Evolutionary conservation across 2,797 vertebrate genomes (phyloP).

Genomic region (Buphagus erythrorhynchus): DNA sequence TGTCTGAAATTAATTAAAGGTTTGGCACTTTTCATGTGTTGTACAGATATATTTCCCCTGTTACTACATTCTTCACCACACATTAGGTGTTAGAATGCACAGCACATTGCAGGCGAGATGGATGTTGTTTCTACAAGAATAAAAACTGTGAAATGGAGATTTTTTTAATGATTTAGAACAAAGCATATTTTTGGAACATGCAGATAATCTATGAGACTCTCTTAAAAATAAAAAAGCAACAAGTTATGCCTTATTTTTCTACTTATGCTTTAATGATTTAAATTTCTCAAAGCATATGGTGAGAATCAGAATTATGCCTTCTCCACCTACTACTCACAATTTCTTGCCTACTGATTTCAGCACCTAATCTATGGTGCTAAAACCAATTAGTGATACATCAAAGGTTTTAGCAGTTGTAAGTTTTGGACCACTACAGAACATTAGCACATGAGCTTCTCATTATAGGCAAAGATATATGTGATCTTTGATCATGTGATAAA

Average conservation of each 20-base stretch:
- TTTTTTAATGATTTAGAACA: constrained; percentile 53
- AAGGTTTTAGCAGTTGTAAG: constrained; percentile 65
- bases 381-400: constrained; percentile 75
- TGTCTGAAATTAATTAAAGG: constrained; percentile 53
- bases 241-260: constrained; percentile 50
- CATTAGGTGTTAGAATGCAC: constrained; percentile 52
- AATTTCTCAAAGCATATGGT: constrained; percentile 76
- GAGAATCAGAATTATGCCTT: constrained; percentile 74
- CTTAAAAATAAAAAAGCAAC: constrained; percentile 73
- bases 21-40: constrained; percentile 40
- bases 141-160: constrained; percentile 64
- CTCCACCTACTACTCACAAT: constrained; percentile 69
- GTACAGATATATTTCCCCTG: constrained; percentile 50
- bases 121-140: constrained; percentile 59
- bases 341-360: constrained; percentile 71
- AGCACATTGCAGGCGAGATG: constrained; percentile 42
- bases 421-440: constrained; percentile 62
- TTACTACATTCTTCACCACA: constrained; percentile 62
- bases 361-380: constrained; percentile 76
- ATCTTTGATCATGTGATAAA: constrained; percentile 65
- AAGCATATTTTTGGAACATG: constrained; percentile 57
- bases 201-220: constrained; percentile 21
- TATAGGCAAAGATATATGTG: constrained; percentile 20
- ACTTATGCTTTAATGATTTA: constrained; percentile 59
- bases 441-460: constrained; percentile 52